Percentiles rank a stretch among this genome's conserved stretches.
Conservation (phyloP, 2,113 vertebrate species). For the Neopipo cinnamomea region DNA sequence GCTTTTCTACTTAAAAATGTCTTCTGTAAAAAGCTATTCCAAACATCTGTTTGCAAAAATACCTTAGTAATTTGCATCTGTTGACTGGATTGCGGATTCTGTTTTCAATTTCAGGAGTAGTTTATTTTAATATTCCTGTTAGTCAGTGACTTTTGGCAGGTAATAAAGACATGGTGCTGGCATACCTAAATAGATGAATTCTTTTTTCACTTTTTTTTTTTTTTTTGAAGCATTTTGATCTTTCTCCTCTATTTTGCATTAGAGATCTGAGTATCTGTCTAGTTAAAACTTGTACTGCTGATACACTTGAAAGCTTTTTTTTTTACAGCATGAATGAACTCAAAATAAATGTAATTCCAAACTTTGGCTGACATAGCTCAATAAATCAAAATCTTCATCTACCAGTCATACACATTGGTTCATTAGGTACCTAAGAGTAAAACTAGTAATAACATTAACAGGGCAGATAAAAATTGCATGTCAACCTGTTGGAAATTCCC, state of each 20-base stretch:
- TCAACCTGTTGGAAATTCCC: neutral
- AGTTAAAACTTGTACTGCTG: neutral
- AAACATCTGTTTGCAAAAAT: slow-evolving; percentile 32
- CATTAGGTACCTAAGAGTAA: neutral
- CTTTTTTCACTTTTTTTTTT: neutral
- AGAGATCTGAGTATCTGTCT: neutral
- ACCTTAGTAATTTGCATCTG: slow-evolving; percentile 27
- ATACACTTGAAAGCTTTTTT: neutral
- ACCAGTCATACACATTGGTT: neutral
- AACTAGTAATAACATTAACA: neutral
- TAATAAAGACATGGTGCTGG: neutral
- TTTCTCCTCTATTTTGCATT: neutral
- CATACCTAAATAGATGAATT: neutral
- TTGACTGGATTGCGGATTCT: slow-evolving; percentile 13
- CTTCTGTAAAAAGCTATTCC: slow-evolving; percentile 2
- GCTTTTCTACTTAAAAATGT: neutral
- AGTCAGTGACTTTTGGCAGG: neutral
- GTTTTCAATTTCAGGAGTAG: neutral
- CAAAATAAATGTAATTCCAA: neutral
- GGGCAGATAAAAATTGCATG: neutral
- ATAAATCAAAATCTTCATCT: neutral
- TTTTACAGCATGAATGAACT: neutral
- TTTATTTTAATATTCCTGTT: slow-evolving; percentile 20
- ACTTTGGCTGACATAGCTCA: neutral
- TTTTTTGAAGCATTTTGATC: neutral